These are phyloP conservation scores for Rhodeus uyekii DNA, from an alignment of 2,797 vertebrate genomes.

Conservation along the genomic window DNA sequence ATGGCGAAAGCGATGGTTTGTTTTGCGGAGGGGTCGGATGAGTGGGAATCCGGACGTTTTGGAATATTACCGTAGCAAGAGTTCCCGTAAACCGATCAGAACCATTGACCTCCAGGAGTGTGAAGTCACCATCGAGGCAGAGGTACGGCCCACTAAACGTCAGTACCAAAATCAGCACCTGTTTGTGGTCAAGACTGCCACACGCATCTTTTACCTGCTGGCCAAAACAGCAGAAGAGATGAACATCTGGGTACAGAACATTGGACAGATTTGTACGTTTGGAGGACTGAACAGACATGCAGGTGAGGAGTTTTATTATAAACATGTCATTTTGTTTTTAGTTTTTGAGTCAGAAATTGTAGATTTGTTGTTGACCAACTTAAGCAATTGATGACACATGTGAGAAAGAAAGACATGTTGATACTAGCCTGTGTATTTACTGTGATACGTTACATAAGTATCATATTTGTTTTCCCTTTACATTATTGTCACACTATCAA, in stretches of 20 bases:
- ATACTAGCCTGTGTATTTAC: neutral
- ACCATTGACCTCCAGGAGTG: slow-evolving; percentile 93
- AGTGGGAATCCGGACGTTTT: slow-evolving; percentile 93
- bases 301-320: slow-evolving; percentile 71
- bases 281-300: slow-evolving; percentile 81
- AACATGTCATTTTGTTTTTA: neutral
- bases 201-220: slow-evolving; percentile 93
- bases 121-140: slow-evolving; percentile 85
- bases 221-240: slow-evolving; percentile 97
- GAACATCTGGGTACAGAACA: slow-evolving; percentile 92
- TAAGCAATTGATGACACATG: neutral
- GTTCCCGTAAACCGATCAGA: slow-evolving; percentile 91
- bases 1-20: slow-evolving; percentile 98
- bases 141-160: slow-evolving; percentile 84
- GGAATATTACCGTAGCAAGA: slow-evolving; percentile 93
- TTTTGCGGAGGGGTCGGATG: slow-evolving; percentile 93
- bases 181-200: slow-evolving; percentile 90
- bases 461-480: neutral
- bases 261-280: slow-evolving; percentile 93
- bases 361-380: neutral
- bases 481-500: neutral
- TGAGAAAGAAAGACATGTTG: neutral
- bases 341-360: neutral
- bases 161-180: slow-evolving; percentile 91
- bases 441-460: neutral